Evolutionary conservation across 1,140 invertebrate species (phyloP).

Genomic region (Dysdera silvatica): DNA sequence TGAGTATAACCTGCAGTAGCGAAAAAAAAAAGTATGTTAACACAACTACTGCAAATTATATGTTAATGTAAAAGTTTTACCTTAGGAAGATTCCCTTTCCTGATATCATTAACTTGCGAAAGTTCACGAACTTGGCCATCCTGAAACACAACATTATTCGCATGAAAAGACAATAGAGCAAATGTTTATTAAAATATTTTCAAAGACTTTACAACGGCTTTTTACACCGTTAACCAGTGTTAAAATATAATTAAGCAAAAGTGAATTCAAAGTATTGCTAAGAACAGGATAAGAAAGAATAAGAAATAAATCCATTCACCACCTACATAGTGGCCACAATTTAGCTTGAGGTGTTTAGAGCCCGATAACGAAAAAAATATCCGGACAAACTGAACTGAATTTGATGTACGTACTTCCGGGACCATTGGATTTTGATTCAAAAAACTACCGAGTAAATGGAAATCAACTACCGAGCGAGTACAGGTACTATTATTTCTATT

Average conservation of each 20-base stretch:
- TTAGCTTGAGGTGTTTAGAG: too few species aligned
- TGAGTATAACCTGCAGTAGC: neutral
- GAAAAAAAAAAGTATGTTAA: neutral
- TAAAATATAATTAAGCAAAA: neutral
- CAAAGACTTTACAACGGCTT: neutral
- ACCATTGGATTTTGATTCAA: too few species aligned
- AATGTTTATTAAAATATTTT: neutral
- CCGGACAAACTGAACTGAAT: too few species aligned
- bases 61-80: constrained; percentile 47
- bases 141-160: constrained; percentile 51
- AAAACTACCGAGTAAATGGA: too few species aligned
- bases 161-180: neutral
- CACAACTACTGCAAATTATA: neutral
- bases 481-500: too few species aligned
- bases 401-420: too few species aligned
- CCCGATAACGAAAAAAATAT: too few species aligned
- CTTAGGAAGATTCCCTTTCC: constrained; percentile 78
- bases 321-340: too few species aligned
- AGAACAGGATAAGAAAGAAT: too few species aligned
- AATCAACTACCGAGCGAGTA: too few species aligned
- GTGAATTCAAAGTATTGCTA: too few species aligned
- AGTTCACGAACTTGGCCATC: constrained; percentile 93
- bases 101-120: constrained; percentile 93
- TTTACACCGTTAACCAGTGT: neutral
- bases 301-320: too few species aligned